phyloP scores from a whole-genome alignment of 2,113 vertebrate species.

The Pangasianodon hypophthalmus region DNA sequence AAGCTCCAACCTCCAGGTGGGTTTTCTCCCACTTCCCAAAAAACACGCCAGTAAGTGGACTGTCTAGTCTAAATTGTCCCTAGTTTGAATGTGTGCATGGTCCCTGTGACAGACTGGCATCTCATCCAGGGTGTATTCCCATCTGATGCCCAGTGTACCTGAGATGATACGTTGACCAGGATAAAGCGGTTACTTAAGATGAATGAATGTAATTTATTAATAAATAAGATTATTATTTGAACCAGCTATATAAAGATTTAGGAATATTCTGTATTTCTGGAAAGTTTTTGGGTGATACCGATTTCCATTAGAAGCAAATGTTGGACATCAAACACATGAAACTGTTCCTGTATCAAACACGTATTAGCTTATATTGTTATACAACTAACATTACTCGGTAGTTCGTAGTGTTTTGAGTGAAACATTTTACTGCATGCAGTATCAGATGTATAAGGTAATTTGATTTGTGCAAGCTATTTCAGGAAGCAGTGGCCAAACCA shows the following conservation, averaged over 20 bases:
- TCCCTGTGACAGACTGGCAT: not conserved
- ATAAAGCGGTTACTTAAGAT: not conserved
- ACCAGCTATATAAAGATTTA: not conserved
- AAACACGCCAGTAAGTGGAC: not conserved
- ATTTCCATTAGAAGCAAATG: not conserved
- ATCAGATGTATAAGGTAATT: constrained; percentile 8
- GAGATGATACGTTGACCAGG: not conserved
- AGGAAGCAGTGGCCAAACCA: constrained; percentile 18
- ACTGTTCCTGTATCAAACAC: not conserved
- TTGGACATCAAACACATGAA: not conserved
- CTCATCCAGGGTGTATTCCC: not conserved
- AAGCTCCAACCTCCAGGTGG: no score
- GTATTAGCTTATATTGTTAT: not conserved
- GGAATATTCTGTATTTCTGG: not conserved
- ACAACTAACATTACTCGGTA: not conserved
- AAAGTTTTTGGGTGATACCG: not conserved
- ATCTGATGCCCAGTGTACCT: not conserved
- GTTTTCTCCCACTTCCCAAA: not conserved
- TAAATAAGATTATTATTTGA: not conserved
- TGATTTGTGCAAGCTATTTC: constrained; percentile 12
- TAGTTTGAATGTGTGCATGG: not conserved
- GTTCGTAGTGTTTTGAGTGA: not conserved
- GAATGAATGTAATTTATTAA: not conserved
- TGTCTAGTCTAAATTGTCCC: not conserved
- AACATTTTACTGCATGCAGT: not conserved